Percentiles rank a stretch among this genome's conserved stretches.
Evolutionary conservation across 2,113 vertebrate genomes (phyloP).

Genomic region (Phyllopteryx taeniolatus): DNA sequence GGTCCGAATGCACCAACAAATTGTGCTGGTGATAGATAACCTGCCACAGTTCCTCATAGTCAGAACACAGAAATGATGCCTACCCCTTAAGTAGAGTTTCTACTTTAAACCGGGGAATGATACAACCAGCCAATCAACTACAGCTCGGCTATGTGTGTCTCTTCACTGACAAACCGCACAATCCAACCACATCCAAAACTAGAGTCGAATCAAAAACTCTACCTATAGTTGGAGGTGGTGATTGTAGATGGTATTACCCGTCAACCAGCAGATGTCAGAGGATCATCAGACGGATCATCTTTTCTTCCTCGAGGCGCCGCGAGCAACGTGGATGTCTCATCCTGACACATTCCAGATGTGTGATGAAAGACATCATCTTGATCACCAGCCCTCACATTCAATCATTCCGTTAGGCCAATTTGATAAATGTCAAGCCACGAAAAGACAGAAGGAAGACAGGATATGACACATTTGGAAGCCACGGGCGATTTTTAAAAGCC

Average conservation of each 20-base stretch:
- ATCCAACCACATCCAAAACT: background rate
- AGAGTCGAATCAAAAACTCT: background rate
- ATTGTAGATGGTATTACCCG: conserved; percentile 14
- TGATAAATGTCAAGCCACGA: conserved; percentile 42
- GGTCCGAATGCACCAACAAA: background rate
- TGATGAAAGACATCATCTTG: conserved; percentile 47
- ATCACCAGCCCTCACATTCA: conserved; percentile 42
- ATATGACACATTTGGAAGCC: conserved; percentile 63
- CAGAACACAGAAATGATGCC: background rate
- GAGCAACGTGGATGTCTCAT: conserved; percentile 38
- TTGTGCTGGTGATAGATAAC: background rate
- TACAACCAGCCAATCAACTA: background rate
- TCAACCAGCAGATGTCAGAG: conserved; percentile 25
- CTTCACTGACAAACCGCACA: background rate
- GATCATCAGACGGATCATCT: conserved; percentile 35
- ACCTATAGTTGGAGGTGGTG: background rate
- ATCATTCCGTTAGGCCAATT: conserved; percentile 34
- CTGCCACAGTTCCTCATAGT: background rate
- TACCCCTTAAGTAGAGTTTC: background rate
- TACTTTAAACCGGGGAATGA: background rate
- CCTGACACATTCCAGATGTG: conserved; percentile 64
- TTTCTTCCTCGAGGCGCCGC: conserved; percentile 44
- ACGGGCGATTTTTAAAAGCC: conserved; percentile 41
- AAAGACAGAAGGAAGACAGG: conserved; percentile 48
- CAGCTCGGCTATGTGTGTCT: background rate